phyloP scores from a whole-genome alignment of 2,797 vertebrate genomes.

The Percopsis omiscomaycus region DNA sequence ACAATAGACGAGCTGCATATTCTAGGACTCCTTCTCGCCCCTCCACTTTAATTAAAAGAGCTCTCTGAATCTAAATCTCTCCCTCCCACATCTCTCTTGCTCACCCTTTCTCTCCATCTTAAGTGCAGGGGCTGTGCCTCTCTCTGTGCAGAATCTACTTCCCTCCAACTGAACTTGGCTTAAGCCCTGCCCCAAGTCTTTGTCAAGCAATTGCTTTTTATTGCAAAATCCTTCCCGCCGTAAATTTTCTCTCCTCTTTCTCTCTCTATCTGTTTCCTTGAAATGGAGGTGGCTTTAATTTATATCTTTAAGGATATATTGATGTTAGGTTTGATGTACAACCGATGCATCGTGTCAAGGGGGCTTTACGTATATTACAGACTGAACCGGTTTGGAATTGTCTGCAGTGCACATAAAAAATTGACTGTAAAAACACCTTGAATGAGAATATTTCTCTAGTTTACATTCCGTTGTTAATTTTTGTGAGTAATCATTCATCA shows the following conservation, averaged over 20 bases:
- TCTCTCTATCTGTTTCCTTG: slow-evolving; percentile 16
- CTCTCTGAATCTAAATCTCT: slow-evolving; percentile 57
- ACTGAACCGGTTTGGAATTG: background rate
- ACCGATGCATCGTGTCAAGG: background rate
- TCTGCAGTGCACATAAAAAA: slow-evolving; percentile 16
- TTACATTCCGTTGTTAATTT: slow-evolving; percentile 47
- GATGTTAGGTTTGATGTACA: slow-evolving; percentile 33
- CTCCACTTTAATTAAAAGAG: slow-evolving; percentile 79
- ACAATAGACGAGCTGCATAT: slow-evolving; percentile 75
- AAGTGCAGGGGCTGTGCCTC: slow-evolving; percentile 30
- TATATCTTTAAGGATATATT: slow-evolving; percentile 13
- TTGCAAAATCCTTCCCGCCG: slow-evolving; percentile 16
- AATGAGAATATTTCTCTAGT: slow-evolving; percentile 18
- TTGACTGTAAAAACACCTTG: slow-evolving; percentile 35
- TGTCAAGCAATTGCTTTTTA: slow-evolving; percentile 53
- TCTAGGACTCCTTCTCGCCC: slow-evolving; percentile 62
- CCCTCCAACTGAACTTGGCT: slow-evolving; percentile 53
- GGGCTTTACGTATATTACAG: background rate
- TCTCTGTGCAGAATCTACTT: slow-evolving; percentile 64
- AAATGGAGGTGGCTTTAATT: slow-evolving; percentile 31
- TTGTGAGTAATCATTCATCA: slow-evolving; percentile 10
- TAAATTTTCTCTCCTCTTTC: background rate
- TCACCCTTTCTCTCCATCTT: slow-evolving; percentile 1
- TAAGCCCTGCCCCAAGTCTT: slow-evolving; percentile 48
- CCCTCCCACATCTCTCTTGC: slow-evolving; percentile 26